Evolutionary conservation across 2,888 invertebrate genomes (phyloP).

Genomic region (Sphinx pinastri): DNA sequence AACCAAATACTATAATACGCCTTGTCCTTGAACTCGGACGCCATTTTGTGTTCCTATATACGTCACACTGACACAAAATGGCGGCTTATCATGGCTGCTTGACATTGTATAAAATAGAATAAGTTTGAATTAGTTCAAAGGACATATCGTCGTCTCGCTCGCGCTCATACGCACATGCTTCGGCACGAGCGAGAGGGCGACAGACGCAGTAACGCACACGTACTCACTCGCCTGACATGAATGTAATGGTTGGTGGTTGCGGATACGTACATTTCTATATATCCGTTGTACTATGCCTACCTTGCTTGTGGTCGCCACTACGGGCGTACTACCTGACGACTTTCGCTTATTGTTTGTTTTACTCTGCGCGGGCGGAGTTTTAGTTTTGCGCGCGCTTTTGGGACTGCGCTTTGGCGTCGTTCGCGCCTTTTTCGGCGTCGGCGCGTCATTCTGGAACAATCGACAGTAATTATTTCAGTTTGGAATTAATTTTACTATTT

Average conservation of each 20-base stretch:
- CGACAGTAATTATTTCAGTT: not conserved
- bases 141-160: slow-evolving; percentile 47
- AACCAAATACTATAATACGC: slow-evolving; percentile 33
- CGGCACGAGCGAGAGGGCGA: slow-evolving; percentile 44
- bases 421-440: slow-evolving; percentile 70
- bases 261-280: slow-evolving; percentile 85
- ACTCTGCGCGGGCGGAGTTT: slow-evolving; percentile 46
- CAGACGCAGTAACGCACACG: slow-evolving; percentile 43
- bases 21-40: slow-evolving; percentile 28
- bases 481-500: not conserved
- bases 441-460: slow-evolving; percentile 61
- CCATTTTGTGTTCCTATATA: slow-evolving; percentile 26
- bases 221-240: slow-evolving; percentile 62
- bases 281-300: slow-evolving; percentile 85
- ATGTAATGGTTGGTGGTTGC: slow-evolving; percentile 75
- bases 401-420: slow-evolving; percentile 72
- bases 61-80: slow-evolving; percentile 11
- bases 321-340: slow-evolving; percentile 76
- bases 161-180: slow-evolving; percentile 32
- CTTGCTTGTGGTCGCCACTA: slow-evolving; percentile 77
- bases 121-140: not conserved
- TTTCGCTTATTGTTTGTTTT: slow-evolving; percentile 63
- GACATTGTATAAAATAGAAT: not conserved
- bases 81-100: not conserved
- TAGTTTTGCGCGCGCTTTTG: slow-evolving; percentile 63